Conservation (phyloP, 2,888 invertebrate genomes). For the Phortica magna region DNA sequence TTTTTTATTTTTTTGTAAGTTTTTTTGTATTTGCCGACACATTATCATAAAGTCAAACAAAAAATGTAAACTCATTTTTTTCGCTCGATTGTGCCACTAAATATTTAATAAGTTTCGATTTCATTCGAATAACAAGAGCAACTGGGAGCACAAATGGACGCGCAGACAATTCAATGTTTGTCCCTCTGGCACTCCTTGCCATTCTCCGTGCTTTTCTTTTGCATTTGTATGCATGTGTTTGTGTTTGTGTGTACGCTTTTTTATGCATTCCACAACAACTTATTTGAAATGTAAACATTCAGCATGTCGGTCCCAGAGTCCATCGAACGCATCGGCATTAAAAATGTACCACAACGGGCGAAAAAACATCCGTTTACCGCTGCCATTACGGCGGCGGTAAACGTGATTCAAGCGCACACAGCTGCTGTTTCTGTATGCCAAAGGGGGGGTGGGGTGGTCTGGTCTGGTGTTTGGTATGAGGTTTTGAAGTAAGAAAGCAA, state of each 20-base stretch:
- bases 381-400: slow-evolving; percentile 46
- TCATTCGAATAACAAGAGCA: slow-evolving; percentile 55
- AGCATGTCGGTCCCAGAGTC: background rate
- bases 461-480: slow-evolving; percentile 6
- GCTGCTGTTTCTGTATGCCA: slow-evolving; percentile 20
- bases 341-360: slow-evolving; percentile 71
- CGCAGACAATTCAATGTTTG: background rate
- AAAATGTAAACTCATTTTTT: slow-evolving; percentile 69
- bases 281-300: slow-evolving; percentile 48
- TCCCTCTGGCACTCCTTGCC: background rate
- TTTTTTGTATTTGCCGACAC: slow-evolving; percentile 36
- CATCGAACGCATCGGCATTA: slow-evolving; percentile 57
- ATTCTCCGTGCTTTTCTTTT: background rate
- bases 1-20: slow-evolving; percentile 32
- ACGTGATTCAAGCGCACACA: slow-evolving; percentile 60
- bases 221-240: no score
- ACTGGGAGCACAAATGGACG: slow-evolving; percentile 42
- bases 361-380: slow-evolving; percentile 59
- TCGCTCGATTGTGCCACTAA: slow-evolving; percentile 61
- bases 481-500: background rate
- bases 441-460: slow-evolving; percentile 1
- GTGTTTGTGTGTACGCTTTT: slow-evolving; percentile 39
- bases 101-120: slow-evolving; percentile 78
- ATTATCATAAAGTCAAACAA: slow-evolving; percentile 74
- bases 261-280: slow-evolving; percentile 43